Conservation (phyloP, 2,113 vertebrate genomes). For the Neogale vison region DNA sequence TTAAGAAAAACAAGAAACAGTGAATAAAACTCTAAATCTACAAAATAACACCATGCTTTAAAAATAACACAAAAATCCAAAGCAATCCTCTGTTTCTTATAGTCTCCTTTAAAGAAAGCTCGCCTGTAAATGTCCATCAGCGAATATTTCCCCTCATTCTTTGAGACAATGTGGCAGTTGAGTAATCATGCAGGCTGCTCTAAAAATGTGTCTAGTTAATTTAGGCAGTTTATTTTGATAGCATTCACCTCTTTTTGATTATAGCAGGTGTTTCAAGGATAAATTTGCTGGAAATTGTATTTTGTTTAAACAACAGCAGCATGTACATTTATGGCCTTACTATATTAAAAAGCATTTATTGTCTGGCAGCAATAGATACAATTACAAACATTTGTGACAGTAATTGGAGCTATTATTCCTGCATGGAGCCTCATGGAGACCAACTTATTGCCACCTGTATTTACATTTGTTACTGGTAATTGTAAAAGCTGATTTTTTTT, state of each 20-base stretch:
- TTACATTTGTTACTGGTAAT: slow-evolving; percentile 77
- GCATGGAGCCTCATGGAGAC: slow-evolving; percentile 65
- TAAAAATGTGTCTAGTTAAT: slow-evolving; percentile 78
- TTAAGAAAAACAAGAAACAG: slow-evolving; percentile 21
- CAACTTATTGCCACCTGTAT: slow-evolving; percentile 76
- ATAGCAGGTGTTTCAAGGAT: slow-evolving; percentile 81
- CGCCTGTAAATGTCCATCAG: slow-evolving; percentile 51
- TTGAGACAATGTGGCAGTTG: slow-evolving; percentile 58
- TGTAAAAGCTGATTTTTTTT: slow-evolving; percentile 56
- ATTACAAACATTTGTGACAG: slow-evolving; percentile 80
- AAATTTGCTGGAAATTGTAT: slow-evolving; percentile 77
- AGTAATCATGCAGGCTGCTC: slow-evolving; percentile 74
- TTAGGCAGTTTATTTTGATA: slow-evolving; percentile 79
- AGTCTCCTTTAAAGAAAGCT: slow-evolving; percentile 52
- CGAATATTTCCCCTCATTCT: slow-evolving; percentile 55
- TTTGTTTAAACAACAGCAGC: slow-evolving; percentile 79
- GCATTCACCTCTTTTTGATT: slow-evolving; percentile 79
- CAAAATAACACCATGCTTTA: slow-evolving; percentile 41
- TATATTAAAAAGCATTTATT: slow-evolving; percentile 79
- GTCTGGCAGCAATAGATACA: slow-evolving; percentile 77
- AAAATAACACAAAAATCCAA: slow-evolving; percentile 37
- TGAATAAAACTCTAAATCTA: slow-evolving; percentile 41
- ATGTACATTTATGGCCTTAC: slow-evolving; percentile 77
- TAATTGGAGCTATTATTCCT: slow-evolving; percentile 77
- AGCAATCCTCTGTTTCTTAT: slow-evolving; percentile 22